phyloP scores from a whole-genome alignment of 2,888 invertebrate genomes.

The Cabera pusaria region DNA sequence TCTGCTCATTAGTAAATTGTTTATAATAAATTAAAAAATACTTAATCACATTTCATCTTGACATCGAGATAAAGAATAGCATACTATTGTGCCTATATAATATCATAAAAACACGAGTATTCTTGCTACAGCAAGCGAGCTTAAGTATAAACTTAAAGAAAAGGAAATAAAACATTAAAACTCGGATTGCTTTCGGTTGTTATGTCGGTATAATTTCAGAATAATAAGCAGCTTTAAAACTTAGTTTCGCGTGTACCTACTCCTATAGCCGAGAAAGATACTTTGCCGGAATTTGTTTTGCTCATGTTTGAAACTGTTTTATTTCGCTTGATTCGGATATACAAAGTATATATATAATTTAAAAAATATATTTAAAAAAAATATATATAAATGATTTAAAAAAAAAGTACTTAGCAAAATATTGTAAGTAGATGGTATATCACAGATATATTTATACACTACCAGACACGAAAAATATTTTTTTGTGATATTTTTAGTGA shows the following conservation, averaged over 20 bases:
- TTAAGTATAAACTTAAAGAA: slow-evolving; percentile 28
- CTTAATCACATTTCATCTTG: too few species aligned
- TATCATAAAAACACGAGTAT: slow-evolving; percentile 20
- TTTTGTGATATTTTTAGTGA: too few species aligned
- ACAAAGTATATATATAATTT: too few species aligned
- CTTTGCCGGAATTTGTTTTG: slow-evolving; percentile 23
- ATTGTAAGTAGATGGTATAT: too few species aligned
- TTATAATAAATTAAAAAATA: too few species aligned
- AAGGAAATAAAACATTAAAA: slow-evolving; percentile 33
- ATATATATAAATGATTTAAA: too few species aligned
- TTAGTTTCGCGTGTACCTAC: slow-evolving; percentile 26
- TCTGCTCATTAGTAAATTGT: too few species aligned
- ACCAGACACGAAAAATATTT: too few species aligned
- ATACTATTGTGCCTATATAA: slow-evolving; percentile 13
- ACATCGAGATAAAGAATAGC: too few species aligned
- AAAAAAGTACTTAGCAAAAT: too few species aligned
- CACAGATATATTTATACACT: too few species aligned
- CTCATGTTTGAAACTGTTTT: slow-evolving; percentile 14
- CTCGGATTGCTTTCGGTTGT: slow-evolving; percentile 33
- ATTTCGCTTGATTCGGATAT: slow-evolving; percentile 13
- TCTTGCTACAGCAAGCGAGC: slow-evolving; percentile 21
- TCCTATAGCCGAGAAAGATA: slow-evolving; percentile 17
- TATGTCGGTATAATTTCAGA: slow-evolving; percentile 31
- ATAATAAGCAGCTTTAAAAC: slow-evolving; percentile 33
- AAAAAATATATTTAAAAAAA: too few species aligned